These are phyloP conservation scores for Cyphomyrus discorhynchus DNA, from an alignment of 2,113 vertebrate species.

Conservation along the genomic window DNA sequence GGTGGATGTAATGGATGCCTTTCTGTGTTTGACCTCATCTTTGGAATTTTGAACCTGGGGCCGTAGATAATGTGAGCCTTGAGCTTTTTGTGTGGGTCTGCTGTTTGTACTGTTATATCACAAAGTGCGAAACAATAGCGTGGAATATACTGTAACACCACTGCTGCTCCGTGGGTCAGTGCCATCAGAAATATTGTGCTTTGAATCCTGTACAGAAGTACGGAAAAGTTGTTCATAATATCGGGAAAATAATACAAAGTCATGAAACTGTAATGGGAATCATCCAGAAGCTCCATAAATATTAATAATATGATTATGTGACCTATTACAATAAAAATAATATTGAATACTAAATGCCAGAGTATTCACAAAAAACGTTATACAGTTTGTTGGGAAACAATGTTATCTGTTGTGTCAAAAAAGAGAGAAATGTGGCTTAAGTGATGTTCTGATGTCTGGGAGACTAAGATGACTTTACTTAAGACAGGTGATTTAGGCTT, in stretches of 20 bases:
- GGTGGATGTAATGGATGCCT: background rate
- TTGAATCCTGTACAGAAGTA: background rate
- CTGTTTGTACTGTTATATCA: background rate
- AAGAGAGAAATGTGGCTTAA: background rate
- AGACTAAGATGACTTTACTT: background rate
- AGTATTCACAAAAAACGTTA: background rate
- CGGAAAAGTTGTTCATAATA: background rate
- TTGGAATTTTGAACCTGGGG: background rate
- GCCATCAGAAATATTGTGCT: background rate
- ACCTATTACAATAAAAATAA: slow-evolving; percentile 2
- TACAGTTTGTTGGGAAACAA: background rate
- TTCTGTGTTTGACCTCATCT: background rate
- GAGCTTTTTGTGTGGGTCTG: background rate
- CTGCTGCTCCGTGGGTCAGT: background rate
- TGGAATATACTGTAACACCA: background rate
- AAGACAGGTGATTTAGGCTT: background rate
- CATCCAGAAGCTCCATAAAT: background rate
- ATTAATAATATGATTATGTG: background rate
- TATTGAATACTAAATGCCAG: background rate
- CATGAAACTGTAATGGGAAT: background rate
- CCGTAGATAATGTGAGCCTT: background rate
- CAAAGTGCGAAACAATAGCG: background rate
- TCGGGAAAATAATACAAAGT: background rate
- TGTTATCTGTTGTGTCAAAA: background rate
- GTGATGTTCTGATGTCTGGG: background rate